Conservation (phyloP, 2,797 vertebrate species). For the Argya squamiceps region DNA sequence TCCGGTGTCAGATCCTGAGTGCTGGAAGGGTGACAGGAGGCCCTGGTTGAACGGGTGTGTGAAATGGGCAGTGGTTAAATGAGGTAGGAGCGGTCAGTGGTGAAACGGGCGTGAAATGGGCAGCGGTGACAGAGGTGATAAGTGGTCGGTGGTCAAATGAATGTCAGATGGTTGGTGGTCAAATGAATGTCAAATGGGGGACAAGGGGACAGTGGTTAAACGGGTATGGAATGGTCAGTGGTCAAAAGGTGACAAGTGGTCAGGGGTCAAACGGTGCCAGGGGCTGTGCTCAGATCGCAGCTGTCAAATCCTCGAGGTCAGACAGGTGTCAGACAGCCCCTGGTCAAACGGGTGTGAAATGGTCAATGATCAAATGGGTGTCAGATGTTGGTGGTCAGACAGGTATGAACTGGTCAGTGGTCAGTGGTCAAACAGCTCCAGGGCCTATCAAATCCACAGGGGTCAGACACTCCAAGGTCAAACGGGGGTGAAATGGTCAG, state of each 20-base stretch:
- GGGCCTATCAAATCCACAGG: accelerated
- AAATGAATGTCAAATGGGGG: too few species aligned
- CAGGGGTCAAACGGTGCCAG: background rate
- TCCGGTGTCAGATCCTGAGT: background rate
- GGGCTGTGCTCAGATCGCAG: background rate
- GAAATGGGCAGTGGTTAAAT: background rate
- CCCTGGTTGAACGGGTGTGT: background rate
- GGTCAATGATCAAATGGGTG: background rate
- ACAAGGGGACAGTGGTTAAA: too few species aligned
- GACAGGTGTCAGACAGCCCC: background rate
- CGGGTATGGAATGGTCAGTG: background rate
- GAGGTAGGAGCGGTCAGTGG: background rate
- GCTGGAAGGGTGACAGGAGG: background rate
- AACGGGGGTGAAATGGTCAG: background rate
- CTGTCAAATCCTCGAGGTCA: background rate
- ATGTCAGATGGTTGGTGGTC: background rate
- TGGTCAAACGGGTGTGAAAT: background rate
- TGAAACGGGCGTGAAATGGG: background rate
- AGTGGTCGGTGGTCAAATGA: background rate
- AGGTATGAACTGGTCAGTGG: background rate
- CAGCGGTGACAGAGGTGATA: accelerated
- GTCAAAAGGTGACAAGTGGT: background rate
- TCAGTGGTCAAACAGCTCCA: background rate
- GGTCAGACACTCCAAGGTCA: too few species aligned
- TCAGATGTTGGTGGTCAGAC: background rate